Evolutionary conservation across 2,888 invertebrate genomes (phyloP).

Genomic region (Fragum whitleyi): DNA sequence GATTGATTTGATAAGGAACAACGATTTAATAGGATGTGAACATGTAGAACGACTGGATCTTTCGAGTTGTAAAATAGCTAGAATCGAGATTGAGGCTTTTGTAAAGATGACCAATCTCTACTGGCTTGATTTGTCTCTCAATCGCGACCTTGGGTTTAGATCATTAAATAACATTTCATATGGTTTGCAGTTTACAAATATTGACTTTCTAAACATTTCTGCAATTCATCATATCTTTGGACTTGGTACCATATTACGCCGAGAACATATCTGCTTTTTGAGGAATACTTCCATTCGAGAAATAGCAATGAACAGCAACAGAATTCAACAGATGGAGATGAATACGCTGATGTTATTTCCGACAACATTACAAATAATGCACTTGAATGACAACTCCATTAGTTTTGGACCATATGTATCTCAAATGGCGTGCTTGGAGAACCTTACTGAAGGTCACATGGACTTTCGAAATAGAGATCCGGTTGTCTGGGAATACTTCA

Average conservation of each 20-base stretch:
- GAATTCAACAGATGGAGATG: constrained; percentile 32
- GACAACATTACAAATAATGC: constrained; percentile 24
- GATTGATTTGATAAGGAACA: neutral
- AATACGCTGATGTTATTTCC: constrained; percentile 33
- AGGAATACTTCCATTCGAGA: constrained; percentile 46
- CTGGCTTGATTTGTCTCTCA: constrained; percentile 47
- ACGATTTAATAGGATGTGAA: neutral
- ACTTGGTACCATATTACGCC: constrained; percentile 12
- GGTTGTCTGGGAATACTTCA: neutral
- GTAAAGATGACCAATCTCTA: neutral
- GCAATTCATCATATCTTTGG: constrained; percentile 50
- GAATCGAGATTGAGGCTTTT: neutral
- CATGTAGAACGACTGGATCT: neutral
- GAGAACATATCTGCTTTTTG: constrained; percentile 44
- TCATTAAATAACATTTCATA: constrained; percentile 45
- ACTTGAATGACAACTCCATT: constrained; percentile 37
- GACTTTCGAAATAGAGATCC: constrained; percentile 15
- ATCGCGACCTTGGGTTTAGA: constrained; percentile 34
- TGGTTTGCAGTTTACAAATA: constrained; percentile 46
- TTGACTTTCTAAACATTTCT: constrained; percentile 39
- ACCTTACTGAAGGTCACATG: constrained; percentile 10
- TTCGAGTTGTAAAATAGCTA: neutral
- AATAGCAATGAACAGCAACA: constrained; percentile 38
- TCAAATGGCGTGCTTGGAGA: constrained; percentile 31
- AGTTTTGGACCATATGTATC: constrained; percentile 46